Conservation (phyloP, 2,888 invertebrate species). For the Acanthosepion pharaonis region DNA sequence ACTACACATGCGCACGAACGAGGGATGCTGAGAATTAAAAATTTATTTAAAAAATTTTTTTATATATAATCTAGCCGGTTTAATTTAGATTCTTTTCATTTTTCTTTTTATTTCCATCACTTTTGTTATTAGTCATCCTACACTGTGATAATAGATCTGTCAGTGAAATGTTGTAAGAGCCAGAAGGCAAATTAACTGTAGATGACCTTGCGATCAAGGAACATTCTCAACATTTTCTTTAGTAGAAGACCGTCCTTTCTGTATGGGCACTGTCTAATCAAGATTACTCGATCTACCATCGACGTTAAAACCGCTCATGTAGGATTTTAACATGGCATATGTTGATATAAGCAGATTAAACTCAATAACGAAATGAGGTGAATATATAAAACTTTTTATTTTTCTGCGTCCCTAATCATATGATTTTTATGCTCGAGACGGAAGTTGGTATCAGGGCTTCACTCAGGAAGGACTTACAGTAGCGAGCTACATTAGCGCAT, state of each 20-base stretch:
- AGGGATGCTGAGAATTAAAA: too few relatives aligned
- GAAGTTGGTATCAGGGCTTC: background rate
- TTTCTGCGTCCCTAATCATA: background rate
- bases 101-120: too few relatives aligned
- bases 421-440: background rate
- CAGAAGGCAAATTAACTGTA: too few relatives aligned
- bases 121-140: too few relatives aligned
- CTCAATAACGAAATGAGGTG: background rate
- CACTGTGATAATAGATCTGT: too few relatives aligned
- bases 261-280: background rate
- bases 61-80: too few relatives aligned
- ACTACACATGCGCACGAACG: too few relatives aligned
- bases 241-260: background rate
- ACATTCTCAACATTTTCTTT: too few relatives aligned
- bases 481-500: background rate
- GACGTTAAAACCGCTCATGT: background rate
- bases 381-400: background rate
- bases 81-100: too few relatives aligned
- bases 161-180: too few relatives aligned
- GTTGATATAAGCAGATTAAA: background rate
- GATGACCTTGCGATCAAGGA: too few relatives aligned
- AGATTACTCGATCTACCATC: background rate
- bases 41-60: too few relatives aligned
- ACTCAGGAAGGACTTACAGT: background rate
- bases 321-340: background rate